Evolutionary conservation across 2,113 vertebrate species (phyloP).

Genomic region (Excalfactoria chinensis): DNA sequence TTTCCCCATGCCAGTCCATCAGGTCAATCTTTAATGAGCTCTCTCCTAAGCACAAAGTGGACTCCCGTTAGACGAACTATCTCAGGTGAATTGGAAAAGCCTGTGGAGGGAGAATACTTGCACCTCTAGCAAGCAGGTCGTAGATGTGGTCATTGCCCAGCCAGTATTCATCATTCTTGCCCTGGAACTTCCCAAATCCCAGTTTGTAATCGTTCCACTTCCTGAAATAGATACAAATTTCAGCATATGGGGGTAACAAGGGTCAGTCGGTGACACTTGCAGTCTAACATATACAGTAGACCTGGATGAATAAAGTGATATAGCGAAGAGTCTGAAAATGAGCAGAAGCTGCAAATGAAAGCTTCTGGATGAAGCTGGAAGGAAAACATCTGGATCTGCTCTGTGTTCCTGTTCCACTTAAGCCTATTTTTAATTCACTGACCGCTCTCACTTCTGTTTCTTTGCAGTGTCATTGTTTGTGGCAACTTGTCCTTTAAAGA

Average conservation of each 20-base stretch:
- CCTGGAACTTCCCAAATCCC: slow-evolving; percentile 89
- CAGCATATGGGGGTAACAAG: neutral
- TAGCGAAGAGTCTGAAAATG: neutral
- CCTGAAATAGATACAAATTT: slow-evolving; percentile 66
- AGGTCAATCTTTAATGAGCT: slow-evolving; percentile 88
- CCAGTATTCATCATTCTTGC: slow-evolving; percentile 90
- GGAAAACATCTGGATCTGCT: neutral
- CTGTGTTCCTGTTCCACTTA: neutral
- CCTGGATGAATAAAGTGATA: neutral
- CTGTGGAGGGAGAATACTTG: neutral
- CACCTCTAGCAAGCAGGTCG: slow-evolving; percentile 82
- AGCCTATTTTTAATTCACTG: neutral
- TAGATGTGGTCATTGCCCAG: slow-evolving; percentile 89
- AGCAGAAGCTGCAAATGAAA: neutral
- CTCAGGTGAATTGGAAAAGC: neutral
- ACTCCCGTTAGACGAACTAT: neutral
- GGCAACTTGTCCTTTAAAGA: neutral
- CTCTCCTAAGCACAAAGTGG: slow-evolving; percentile 74
- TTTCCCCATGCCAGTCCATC: slow-evolving; percentile 88
- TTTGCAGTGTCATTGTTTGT: neutral
- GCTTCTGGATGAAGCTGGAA: neutral
- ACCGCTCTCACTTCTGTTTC: neutral
- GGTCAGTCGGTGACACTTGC: neutral
- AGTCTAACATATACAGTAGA: neutral
- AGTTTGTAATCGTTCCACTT: slow-evolving; percentile 90